These are phyloP conservation scores for Drosophila pallidifrons DNA, from an alignment of 1,140 invertebrate species.

Conservation along the genomic window DNA sequence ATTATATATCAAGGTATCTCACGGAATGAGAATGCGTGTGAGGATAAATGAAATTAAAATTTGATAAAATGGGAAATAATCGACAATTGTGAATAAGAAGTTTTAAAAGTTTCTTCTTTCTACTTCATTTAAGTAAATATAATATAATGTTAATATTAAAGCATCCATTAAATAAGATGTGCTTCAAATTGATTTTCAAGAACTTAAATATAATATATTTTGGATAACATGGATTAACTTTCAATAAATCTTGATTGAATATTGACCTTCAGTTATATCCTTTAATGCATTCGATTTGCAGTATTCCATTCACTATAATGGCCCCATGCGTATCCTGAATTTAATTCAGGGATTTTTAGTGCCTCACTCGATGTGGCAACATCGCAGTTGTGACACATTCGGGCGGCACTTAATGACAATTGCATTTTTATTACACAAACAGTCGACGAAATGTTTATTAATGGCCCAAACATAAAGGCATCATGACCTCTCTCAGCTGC, in stretches of 20 bases:
- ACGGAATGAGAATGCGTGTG: background rate
- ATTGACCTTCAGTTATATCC: background rate
- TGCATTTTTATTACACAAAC: constrained; percentile 83
- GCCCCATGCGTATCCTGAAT: constrained; percentile 22
- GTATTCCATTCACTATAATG: constrained; percentile 22
- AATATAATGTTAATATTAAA: too few species aligned
- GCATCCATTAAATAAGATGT: too few species aligned
- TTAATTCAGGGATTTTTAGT: constrained; percentile 35
- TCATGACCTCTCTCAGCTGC: constrained; percentile 59
- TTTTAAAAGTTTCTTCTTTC: too few species aligned
- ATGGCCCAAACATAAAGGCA: constrained; percentile 73
- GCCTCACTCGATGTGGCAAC: constrained; percentile 5
- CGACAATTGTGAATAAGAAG: too few species aligned
- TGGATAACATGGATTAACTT: background rate
- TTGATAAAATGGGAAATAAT: background rate
- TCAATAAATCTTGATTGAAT: background rate
- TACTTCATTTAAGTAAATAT: too few species aligned
- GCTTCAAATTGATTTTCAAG: too few species aligned
- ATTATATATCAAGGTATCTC: constrained; percentile 24
- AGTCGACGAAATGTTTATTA: constrained; percentile 79
- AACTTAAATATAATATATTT: too few species aligned
- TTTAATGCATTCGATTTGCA: constrained; percentile 23
- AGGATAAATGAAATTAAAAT: background rate
- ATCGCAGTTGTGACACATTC: constrained; percentile 58
- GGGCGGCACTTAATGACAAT: constrained; percentile 74